These are phyloP conservation scores for Blennius ocellaris DNA, from an alignment of 2,113 vertebrate species.

Conservation along the genomic window DNA sequence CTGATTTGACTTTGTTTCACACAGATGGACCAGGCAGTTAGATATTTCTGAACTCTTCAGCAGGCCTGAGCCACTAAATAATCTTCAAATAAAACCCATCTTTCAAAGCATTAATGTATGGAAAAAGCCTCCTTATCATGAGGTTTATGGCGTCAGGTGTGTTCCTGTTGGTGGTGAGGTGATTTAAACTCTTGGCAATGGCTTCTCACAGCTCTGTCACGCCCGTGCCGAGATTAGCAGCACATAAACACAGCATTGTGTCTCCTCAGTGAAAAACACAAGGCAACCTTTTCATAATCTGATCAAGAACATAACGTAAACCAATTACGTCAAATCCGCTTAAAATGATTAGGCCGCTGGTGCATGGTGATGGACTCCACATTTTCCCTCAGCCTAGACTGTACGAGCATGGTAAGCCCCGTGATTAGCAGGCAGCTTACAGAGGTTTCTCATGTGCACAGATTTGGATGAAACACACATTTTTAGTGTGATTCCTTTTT, in stretches of 20 bases:
- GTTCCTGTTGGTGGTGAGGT: neutral
- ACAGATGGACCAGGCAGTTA: neutral
- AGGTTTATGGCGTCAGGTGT: constrained; percentile 11
- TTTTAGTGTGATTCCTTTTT: constrained; percentile 13
- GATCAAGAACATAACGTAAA: constrained; percentile 77
- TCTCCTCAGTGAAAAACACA: constrained; percentile 64
- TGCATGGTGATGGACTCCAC: constrained; percentile 52
- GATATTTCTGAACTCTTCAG: neutral
- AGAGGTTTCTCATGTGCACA: constrained; percentile 37
- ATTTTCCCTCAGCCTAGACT: constrained; percentile 55
- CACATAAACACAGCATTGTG: constrained; percentile 81
- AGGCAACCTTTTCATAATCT: constrained; percentile 78
- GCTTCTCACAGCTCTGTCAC: constrained; percentile 51
- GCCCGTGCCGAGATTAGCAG: constrained; percentile 70
- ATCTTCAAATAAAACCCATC: neutral
- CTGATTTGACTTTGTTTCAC: neutral
- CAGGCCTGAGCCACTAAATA: neutral
- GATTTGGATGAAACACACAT: constrained; percentile 36
- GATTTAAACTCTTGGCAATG: constrained; percentile 17
- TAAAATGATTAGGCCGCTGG: constrained; percentile 78
- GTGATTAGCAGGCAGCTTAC: constrained; percentile 52
- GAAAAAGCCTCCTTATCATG: neutral
- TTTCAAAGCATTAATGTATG: constrained; percentile 6
- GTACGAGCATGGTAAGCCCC: constrained; percentile 48
- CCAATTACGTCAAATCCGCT: constrained; percentile 83